Evolutionary conservation across 1,140 invertebrate species (phyloP).

Genomic region (Drosophila santomea): DNA sequence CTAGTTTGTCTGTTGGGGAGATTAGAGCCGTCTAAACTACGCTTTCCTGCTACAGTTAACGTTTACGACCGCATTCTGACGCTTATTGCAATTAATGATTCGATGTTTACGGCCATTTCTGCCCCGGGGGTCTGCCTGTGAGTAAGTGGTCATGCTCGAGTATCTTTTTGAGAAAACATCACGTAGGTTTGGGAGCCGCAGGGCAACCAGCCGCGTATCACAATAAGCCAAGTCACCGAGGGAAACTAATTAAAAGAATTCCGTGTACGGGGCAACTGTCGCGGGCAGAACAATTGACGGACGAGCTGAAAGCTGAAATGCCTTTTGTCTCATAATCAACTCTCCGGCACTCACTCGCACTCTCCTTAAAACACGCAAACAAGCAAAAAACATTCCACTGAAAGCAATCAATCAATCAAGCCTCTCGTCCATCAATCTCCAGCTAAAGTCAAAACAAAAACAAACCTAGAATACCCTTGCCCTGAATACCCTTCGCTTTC

Average conservation of each 20-base stretch:
- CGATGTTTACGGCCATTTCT: conserved; percentile 17
- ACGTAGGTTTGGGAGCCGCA: conserved; percentile 14
- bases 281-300: conserved; percentile 13
- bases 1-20: conserved; percentile 21
- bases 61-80: conserved; percentile 41
- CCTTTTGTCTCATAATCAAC: conserved; percentile 53
- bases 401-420: conserved; percentile 52
- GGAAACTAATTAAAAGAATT: conserved; percentile 54
- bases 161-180: conserved; percentile 22
- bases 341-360: conserved; percentile 21
- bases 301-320: conserved; percentile 30
- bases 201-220: conserved; percentile 14
- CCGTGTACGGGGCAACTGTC: conserved; percentile 25
- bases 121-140: conserved; percentile 4
- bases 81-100: conserved; percentile 29
- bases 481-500: conserved; percentile 20
- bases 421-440: conserved; percentile 53
- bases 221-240: conserved; percentile 18
- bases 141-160: conserved; percentile 23
- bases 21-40: conserved; percentile 30
- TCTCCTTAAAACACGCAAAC: conserved; percentile 17
- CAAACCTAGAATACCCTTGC: conserved; percentile 24
- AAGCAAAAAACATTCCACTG: conserved; percentile 39
- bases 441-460: conserved; percentile 54
- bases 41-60: conserved; percentile 13